Evolutionary conservation across 2,797 vertebrate species (phyloP).

Genomic region (Podargus strigoides): DNA sequence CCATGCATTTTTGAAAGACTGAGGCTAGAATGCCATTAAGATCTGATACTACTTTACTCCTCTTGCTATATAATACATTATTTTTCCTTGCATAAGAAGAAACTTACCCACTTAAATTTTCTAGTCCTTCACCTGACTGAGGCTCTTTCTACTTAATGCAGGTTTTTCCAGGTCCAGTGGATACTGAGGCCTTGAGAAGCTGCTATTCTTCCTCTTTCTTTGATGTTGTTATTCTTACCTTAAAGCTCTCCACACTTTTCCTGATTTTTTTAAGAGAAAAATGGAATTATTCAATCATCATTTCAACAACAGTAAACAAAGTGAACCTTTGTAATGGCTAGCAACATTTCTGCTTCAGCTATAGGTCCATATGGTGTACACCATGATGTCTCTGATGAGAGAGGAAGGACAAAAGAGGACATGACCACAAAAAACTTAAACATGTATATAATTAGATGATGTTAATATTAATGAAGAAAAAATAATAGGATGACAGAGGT

Average conservation of each 20-base stretch:
- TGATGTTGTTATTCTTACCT: constrained; percentile 51
- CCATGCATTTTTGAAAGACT: background rate
- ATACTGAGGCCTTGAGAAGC: constrained; percentile 29
- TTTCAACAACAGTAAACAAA: background rate
- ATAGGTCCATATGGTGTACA: background rate
- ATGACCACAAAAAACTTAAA: background rate
- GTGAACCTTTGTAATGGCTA: background rate
- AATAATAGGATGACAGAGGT: background rate
- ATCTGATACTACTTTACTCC: background rate
- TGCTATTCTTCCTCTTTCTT: constrained; percentile 56
- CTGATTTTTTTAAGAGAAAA: constrained; percentile 24
- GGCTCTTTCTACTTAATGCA: constrained; percentile 23
- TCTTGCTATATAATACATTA: background rate
- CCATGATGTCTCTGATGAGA: background rate
- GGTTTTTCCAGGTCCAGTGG: background rate
- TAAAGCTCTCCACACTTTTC: constrained; percentile 45
- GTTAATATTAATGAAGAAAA: background rate
- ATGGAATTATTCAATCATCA: background rate
- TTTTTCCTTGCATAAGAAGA: background rate
- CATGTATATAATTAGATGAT: background rate
- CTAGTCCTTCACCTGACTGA: constrained; percentile 52
- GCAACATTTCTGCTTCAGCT: background rate
- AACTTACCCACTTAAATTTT: background rate
- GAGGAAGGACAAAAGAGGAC: background rate
- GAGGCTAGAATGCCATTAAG: background rate